phyloP scores from a whole-genome alignment of 2,888 invertebrate genomes.

The Epistrophe eligans region DNA sequence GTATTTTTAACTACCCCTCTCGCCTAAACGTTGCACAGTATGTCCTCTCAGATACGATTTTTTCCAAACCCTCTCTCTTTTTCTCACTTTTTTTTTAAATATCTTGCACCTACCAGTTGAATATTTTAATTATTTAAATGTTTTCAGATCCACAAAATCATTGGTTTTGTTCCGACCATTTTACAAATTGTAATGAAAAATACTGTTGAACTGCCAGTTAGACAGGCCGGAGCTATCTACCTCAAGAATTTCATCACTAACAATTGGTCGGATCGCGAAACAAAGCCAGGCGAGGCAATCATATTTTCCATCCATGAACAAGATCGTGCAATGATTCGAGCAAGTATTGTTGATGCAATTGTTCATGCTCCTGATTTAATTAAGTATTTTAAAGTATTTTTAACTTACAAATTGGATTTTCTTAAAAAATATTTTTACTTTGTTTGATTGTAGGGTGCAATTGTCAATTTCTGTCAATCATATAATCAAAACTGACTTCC shows the following conservation, averaged over 20 bases:
- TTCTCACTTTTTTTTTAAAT: too few relatives aligned
- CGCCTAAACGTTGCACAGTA: too few relatives aligned
- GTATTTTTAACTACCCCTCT: too few relatives aligned
- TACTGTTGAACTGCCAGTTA: constrained; percentile 94
- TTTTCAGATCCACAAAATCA: constrained; percentile 94
- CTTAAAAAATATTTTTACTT: neutral
- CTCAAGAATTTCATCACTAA: constrained; percentile 96
- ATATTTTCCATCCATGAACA: constrained; percentile 97
- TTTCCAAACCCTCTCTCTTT: too few relatives aligned
- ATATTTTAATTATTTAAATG: too few relatives aligned
- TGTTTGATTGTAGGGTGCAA: constrained; percentile 87
- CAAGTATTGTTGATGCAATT: constrained; percentile 97
- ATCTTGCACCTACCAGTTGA: too few relatives aligned
- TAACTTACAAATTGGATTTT: neutral
- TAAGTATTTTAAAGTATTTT: constrained; percentile 83
- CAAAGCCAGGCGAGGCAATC: constrained; percentile 89
- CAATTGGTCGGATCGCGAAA: constrained; percentile 94
- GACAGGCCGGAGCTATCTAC: constrained; percentile 98
- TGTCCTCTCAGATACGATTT: too few relatives aligned
- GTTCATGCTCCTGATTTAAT: constrained; percentile 96
- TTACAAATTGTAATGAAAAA: constrained; percentile 97
- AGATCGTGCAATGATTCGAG: constrained; percentile 96
- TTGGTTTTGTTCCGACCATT: constrained; percentile 97
- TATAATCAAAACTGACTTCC: constrained; percentile 98
- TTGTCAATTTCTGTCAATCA: constrained; percentile 96